phyloP scores from a whole-genome alignment of 2,113 vertebrate genomes.

The Myocastor coypus region DNA sequence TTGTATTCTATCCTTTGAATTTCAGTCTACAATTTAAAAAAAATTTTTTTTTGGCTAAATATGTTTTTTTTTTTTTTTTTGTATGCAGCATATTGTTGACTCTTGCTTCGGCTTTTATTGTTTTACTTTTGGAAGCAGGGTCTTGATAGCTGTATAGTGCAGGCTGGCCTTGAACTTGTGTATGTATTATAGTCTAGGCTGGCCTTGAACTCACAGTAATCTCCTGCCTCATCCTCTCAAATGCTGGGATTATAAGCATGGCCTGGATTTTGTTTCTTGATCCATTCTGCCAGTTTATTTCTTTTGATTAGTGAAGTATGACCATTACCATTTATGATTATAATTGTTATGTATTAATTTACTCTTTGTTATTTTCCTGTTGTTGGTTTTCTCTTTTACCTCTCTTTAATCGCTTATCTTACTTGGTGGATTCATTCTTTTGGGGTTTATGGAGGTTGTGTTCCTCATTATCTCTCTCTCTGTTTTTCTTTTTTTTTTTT shows the following conservation, averaged over 20 bases:
- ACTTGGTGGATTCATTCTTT: not conserved
- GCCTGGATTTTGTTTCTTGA: not conserved
- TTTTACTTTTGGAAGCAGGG: not conserved
- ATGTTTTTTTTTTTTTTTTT: not conserved
- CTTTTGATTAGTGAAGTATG: not conserved
- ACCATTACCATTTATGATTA: not conserved
- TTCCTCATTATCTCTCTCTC: not conserved
- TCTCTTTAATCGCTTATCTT: not conserved
- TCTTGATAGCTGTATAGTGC: not conserved
- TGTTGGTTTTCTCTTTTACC: not conserved
- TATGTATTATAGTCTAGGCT: not conserved
- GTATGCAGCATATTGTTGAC: not conserved
- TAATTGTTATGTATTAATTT: not conserved
- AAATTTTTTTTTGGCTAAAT: not conserved
- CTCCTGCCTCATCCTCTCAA: not conserved
- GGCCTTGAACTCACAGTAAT: not conserved
- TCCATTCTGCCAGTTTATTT: not conserved
- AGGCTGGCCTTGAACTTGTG: not conserved
- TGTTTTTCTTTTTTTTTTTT: no score
- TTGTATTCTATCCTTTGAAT: not conserved
- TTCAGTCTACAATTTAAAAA: not conserved
- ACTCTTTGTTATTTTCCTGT: not conserved
- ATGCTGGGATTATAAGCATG: not conserved
- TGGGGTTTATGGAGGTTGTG: not conserved
- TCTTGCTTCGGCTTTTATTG: not conserved